Evolutionary conservation across 2,888 invertebrate species (phyloP).

Genomic region (Notodonta ziczac): DNA sequence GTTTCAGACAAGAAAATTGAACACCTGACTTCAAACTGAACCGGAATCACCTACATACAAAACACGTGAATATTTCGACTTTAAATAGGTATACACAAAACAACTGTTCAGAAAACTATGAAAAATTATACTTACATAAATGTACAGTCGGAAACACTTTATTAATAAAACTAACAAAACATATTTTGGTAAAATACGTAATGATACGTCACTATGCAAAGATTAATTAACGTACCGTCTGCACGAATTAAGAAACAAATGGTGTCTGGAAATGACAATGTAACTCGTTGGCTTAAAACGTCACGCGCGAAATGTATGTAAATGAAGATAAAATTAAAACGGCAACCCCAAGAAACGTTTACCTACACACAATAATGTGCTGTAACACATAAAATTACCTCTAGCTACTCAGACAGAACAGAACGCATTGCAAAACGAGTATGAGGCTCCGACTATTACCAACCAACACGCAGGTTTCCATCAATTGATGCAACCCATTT

Average conservation of each 20-base stretch:
- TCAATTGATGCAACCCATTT: slow-evolving; percentile 43
- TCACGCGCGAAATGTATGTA: background rate
- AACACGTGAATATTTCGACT: background rate
- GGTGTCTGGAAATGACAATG: slow-evolving; percentile 13
- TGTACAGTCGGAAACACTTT: background rate
- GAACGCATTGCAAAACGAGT: slow-evolving; percentile 39
- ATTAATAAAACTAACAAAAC: slow-evolving; percentile 3
- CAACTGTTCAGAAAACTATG: background rate
- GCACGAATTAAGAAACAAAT: slow-evolving; percentile 10
- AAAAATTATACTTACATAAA: background rate
- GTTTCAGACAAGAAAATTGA: slow-evolving; percentile 37
- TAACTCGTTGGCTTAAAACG: background rate
- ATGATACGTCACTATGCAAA: slow-evolving; percentile 18
- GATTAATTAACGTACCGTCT: slow-evolving; percentile 6
- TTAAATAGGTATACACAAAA: background rate
- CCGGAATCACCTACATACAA: slow-evolving; percentile 24
- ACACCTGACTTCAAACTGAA: slow-evolving; percentile 48
- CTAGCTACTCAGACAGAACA: slow-evolving; percentile 26
- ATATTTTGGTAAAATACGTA: slow-evolving; percentile 17
- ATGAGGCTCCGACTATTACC: slow-evolving; percentile 32
- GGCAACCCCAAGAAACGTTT: background rate
- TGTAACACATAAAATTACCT: slow-evolving; percentile 18
- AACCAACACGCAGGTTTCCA: slow-evolving; percentile 46
- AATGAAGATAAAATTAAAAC: background rate
- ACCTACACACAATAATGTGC: slow-evolving; percentile 36